phyloP scores from a whole-genome alignment of 2,113 vertebrate species.

The Orycteropus afer region DNA sequence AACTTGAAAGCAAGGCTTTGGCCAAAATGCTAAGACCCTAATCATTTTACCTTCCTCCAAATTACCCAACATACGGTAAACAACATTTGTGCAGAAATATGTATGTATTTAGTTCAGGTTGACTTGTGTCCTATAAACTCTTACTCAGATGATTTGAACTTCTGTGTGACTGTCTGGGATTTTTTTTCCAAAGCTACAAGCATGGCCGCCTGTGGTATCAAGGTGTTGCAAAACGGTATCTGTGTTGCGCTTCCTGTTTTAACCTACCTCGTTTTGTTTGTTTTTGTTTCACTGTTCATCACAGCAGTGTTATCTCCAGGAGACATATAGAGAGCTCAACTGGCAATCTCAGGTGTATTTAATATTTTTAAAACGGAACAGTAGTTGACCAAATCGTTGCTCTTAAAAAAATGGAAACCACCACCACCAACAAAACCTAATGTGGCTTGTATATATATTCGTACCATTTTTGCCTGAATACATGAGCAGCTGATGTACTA shows the following conservation, averaged over 20 bases:
- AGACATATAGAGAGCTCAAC: constrained; percentile 88
- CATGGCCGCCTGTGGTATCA: constrained; percentile 89
- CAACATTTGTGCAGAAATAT: constrained; percentile 88
- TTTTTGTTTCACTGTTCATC: constrained; percentile 85
- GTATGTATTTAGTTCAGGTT: constrained; percentile 90
- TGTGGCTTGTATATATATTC: constrained; percentile 9
- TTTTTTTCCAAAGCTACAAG: constrained; percentile 88
- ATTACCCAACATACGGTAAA: constrained; percentile 86
- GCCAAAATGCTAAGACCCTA: constrained; percentile 83
- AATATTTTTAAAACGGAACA: constrained; percentile 82
- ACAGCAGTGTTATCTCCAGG: constrained; percentile 88
- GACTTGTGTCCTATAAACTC: constrained; percentile 88
- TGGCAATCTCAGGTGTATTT: constrained; percentile 86
- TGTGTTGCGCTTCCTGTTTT: constrained; percentile 90
- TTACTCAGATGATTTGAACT: constrained; percentile 87
- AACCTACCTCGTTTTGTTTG: constrained; percentile 93
- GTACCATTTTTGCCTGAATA: constrained; percentile 66
- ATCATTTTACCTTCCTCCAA: constrained; percentile 81
- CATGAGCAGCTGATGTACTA: constrained; percentile 74
- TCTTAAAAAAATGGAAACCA: constrained; percentile 51
- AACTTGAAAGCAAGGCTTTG: constrained; percentile 83
- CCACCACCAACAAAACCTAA: constrained; percentile 23
- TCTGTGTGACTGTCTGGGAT: constrained; percentile 85
- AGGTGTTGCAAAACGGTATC: constrained; percentile 88
- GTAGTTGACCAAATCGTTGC: constrained; percentile 84